Base-by-base conservation (phyloP, 92 coral and sea anemone genomes). In the Zoanthus gigantus region DNA sequence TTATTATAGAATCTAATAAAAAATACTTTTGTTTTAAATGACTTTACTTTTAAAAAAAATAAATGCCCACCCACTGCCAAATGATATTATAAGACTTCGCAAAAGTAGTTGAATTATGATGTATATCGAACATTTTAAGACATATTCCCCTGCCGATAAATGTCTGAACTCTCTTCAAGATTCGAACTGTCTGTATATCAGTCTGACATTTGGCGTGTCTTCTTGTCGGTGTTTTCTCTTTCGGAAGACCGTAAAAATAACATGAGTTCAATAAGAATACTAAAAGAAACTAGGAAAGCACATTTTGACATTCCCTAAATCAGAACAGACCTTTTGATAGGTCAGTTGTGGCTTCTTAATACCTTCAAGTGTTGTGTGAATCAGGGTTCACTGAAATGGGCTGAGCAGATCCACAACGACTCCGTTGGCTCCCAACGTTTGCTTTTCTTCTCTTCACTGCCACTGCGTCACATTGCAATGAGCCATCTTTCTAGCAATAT, bases 181-280 rank as follows among this genome's bases (percentile, higher is more conserved):
- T 72, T 44, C 48, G 52, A 18, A 10, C 6, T n/a, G n/a, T 23
- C 31, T 28, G 81, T 2, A 76, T 76, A 76, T 54, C 65, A 11
- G 81, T 56, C 56, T 76, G 81, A 44, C 48, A 53, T 75, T 52
- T 75, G 16, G 79, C 79, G 14, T 53, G 81, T 15, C 81, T 52
- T 52, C 32, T 54, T 52, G 81, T 29, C 32, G 81, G 81, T 17
- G 76, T 72, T 72, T 32, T 72, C 76, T 72, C 52, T 34, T 14
- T 32, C 23, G 23, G 23, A 23, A 23, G 23, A 23, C 23, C 23
- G 23, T 23, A 23, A 23, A 23, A 23, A 23, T 23, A 23, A 23
- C 23, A 23, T 23, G 23, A 23, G 23, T 23, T 23, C 23, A 23
- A 23, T 23, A 23, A 23, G 23, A 23, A 23, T 23, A 23, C 23